These are phyloP conservation scores for Toxotes chatareus DNA, from an alignment of 2,113 vertebrate genomes.

Conservation along the genomic window DNA sequence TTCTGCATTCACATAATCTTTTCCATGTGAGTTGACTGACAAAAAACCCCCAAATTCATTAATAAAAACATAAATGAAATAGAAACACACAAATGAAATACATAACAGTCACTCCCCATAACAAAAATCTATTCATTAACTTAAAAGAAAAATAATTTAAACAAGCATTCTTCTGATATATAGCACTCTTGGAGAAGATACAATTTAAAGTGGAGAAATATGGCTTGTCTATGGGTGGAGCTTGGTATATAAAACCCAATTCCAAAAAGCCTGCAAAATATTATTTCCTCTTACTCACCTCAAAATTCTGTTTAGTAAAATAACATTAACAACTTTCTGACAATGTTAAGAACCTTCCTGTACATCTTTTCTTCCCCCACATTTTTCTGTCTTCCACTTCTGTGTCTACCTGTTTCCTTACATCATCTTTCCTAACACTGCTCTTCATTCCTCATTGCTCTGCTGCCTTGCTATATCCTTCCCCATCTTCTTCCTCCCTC, in stretches of 20 bases:
- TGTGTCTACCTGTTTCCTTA: not conserved
- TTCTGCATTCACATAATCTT: not conserved
- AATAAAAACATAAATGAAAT: not conserved
- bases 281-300: not conserved
- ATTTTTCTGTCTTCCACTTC: not conserved
- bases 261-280: not conserved
- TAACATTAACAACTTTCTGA: not conserved
- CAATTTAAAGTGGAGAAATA: not conserved
- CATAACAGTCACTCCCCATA: not conserved
- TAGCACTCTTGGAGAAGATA: not conserved
- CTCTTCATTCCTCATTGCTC: not conserved
- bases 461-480: not conserved
- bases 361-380: not conserved
- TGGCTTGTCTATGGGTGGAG: not conserved
- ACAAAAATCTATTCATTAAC: not conserved
- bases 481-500: not conserved
- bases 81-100: not conserved
- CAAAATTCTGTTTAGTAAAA: not conserved
- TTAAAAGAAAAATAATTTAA: not conserved
- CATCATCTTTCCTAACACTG: not conserved
- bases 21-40: not conserved
- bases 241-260: not conserved
- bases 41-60: not conserved
- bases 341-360: not conserved
- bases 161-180: not conserved